These are phyloP conservation scores for Pseudanteris insignis DNA, from an alignment of 2,888 invertebrate species.

Conservation along the genomic window DNA sequence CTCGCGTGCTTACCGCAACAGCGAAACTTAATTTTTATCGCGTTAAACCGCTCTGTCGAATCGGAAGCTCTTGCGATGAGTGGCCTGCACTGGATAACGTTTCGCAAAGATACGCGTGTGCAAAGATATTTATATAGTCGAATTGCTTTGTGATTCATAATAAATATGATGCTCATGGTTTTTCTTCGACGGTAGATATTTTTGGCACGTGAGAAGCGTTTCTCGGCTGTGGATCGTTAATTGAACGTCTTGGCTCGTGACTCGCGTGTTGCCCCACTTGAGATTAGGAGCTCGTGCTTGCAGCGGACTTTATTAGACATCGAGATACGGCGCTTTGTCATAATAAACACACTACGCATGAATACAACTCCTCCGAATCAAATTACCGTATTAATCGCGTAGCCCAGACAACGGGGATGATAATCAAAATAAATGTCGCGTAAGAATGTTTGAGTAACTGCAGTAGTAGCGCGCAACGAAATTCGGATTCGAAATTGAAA, in stretches of 20 bases:
- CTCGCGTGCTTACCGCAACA: too few species aligned
- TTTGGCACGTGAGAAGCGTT: conserved; percentile 41
- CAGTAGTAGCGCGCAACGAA: background rate
- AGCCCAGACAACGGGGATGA: too few species aligned
- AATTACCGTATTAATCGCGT: conserved; percentile 9
- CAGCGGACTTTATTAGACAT: conserved; percentile 35
- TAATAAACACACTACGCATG: conserved; percentile 6
- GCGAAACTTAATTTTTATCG: too few species aligned
- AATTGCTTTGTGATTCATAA: conserved; percentile 22
- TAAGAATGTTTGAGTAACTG: too few species aligned
- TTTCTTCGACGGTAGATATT: conserved; percentile 26
- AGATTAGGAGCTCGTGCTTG: conserved; percentile 36
- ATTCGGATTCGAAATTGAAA: too few species aligned
- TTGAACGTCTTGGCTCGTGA: conserved; percentile 32
- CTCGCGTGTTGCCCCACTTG: conserved; percentile 38
- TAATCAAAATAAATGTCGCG: too few species aligned
- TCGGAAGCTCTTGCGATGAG: too few species aligned
- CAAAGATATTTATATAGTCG: conserved; percentile 19
- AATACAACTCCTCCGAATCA: conserved; percentile 13
- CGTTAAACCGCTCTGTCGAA: too few species aligned
- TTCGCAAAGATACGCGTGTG: too few species aligned
- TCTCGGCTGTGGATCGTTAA: conserved; percentile 30
- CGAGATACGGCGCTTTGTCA: conserved; percentile 25
- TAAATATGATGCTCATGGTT: background rate
- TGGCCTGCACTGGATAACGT: too few species aligned